Percentiles rank a stretch among this genome's conserved stretches.
phyloP scores from a whole-genome alignment of 2,888 invertebrate species.

The Drosophila cognata region DNA sequence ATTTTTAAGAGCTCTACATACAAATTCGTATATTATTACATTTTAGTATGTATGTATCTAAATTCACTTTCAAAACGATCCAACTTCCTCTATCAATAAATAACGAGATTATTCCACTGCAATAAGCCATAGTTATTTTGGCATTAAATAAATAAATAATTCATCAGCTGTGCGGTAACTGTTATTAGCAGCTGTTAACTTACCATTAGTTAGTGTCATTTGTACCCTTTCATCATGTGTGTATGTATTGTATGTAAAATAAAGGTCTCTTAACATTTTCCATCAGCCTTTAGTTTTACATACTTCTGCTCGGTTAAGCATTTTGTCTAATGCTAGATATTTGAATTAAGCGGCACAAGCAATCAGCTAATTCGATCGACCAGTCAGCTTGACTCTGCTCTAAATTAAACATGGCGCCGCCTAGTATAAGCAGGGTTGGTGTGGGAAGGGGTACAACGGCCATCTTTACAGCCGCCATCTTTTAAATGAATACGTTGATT shows the following conservation, averaged over 20 bases:
- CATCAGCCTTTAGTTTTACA: not conserved
- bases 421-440: not conserved
- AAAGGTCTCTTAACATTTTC: not conserved
- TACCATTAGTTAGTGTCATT: not conserved
- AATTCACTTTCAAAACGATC: not conserved
- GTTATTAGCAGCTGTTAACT: not conserved
- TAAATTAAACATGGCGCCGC: not conserved
- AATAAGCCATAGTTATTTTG: not conserved
- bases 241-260: not conserved
- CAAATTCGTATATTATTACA: not conserved
- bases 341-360: not conserved
- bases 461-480: not conserved
- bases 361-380: not conserved
- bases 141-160: not conserved
- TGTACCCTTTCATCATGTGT: not conserved
- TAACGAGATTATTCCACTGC: not conserved
- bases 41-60: not conserved
- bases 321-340: not conserved
- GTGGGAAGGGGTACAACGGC: not conserved
- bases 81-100: not conserved
- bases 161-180: not conserved
- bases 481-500: not conserved
- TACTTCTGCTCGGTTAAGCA: not conserved
- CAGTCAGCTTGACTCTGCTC: not conserved
- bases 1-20: not conserved